Conservation (phyloP, 92 coral and sea anemone genomes). For the Paramuricea clavata region DNA sequence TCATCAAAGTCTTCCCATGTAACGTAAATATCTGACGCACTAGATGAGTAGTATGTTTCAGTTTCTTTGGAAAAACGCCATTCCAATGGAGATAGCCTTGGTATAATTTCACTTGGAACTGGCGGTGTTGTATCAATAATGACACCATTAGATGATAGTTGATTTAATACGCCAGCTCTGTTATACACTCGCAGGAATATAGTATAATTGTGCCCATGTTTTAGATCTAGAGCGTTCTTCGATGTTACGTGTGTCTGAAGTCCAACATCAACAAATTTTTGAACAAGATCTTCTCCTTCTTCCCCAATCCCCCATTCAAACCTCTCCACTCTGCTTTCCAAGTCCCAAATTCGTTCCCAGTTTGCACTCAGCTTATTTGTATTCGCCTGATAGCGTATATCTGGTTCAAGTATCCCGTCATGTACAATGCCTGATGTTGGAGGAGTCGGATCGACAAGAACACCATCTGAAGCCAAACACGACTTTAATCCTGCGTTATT, state of each 20-base stretch:
- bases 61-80: conserved; percentile 75
- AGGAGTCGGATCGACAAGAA: conserved; percentile 82
- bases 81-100: conserved; percentile 40
- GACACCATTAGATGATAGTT: conserved; percentile 86
- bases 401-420: conserved; percentile 95
- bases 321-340: conserved; percentile 84
- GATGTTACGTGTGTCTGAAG: conserved; percentile 87
- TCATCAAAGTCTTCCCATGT: conserved; percentile 82
- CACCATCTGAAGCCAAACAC: conserved; percentile 92
- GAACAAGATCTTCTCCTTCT: conserved; percentile 57
- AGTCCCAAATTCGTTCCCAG: conserved; percentile 99
- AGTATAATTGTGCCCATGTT: conserved; percentile 77
- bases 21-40: conserved; percentile 64
- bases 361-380: conserved; percentile 79
- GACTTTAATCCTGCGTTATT: conserved; percentile 79
- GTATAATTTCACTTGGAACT: conserved; percentile 69
- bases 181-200: conserved; percentile 78
- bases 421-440: conserved; percentile 87
- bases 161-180: conserved; percentile 78
- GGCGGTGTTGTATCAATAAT: conserved; percentile 88
- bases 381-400: conserved; percentile 81
- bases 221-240: conserved; percentile 60
- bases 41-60: conserved; percentile 71
- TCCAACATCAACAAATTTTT: conserved; percentile 75
- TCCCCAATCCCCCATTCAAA: conserved; percentile 90